A percentile compares a stretch with the other conserved stretches of the same genome.
Conservation (phyloP, 2,113 vertebrate genomes). For the Elaphurus davidianus region DNA sequence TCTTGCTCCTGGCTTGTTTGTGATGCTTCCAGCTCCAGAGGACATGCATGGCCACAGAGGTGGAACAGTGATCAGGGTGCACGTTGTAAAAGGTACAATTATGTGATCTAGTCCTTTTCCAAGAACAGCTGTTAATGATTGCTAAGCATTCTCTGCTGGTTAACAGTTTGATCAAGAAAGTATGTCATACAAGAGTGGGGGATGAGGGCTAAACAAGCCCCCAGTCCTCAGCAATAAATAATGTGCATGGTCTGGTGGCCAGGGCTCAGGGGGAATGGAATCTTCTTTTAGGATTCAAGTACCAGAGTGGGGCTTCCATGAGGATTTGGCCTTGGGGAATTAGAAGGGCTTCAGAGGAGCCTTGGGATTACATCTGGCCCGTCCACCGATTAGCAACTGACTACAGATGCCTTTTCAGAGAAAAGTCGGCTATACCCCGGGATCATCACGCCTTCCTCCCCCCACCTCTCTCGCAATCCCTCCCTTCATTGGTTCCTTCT, state of each 20-base stretch:
- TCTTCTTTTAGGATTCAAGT: not conserved
- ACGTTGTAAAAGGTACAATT: slow-evolving; percentile 73
- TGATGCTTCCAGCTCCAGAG: slow-evolving; percentile 56
- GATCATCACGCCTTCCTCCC: not conserved
- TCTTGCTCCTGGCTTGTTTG: slow-evolving; percentile 49
- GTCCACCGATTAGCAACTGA: not conserved
- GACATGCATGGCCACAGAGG: slow-evolving; percentile 57
- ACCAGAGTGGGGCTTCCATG: not conserved
- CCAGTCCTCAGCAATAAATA: not conserved
- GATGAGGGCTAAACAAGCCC: not conserved
- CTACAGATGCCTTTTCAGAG: not conserved
- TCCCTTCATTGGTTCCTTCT: not conserved
- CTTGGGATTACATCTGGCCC: not conserved
- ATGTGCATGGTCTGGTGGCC: not conserved
- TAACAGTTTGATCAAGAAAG: slow-evolving; percentile 81
- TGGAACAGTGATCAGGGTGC: slow-evolving; percentile 63
- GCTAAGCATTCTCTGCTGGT: slow-evolving; percentile 70
- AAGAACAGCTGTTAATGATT: slow-evolving; percentile 83
- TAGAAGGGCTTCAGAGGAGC: not conserved
- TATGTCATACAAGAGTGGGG: slow-evolving; percentile 25
- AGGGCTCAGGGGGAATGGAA: not conserved
- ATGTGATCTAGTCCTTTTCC: slow-evolving; percentile 75
- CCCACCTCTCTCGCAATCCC: not conserved
- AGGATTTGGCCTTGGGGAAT: not conserved
- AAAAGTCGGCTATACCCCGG: not conserved